Base-by-base conservation (phyloP, 2,888 invertebrate genomes). In the Eremobia ochroleuca region DNA sequence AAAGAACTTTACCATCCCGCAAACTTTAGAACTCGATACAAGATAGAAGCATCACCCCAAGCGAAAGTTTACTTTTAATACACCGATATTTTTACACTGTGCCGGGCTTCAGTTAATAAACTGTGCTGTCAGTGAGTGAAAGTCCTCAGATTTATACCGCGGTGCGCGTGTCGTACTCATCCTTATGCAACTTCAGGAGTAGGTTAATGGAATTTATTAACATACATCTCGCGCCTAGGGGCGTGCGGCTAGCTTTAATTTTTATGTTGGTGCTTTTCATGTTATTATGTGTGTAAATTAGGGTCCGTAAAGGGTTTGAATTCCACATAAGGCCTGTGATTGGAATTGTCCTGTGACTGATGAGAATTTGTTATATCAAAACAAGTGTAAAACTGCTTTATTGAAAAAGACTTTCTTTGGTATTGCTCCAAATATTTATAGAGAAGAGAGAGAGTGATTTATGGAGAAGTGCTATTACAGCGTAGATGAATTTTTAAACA, bases 191-290 rank as follows among this genome's bases (percentile, higher is more conserved):
- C 79, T 77, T 81, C 58, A 75, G 82, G 79, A 84, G 77, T 81
- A 75, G 85, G 89, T 89, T 92, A 92, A 93, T 92, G 92, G 92
- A 91, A 92, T 93, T 90, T 93, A 93, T 93, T 91, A 90, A 90
- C 89, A 90, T 91, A 90, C 88, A 89, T 83, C 46, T 88, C 74
- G 77, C 83, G 84, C 77, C 81, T 85, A 86, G 70, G 67, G 86
- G 82, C 82, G 55, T 73, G 43, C 13, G 55, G 87, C 46, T 87
- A 87, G 81, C 59, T 40, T 74, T 73, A 70, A 55, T 76, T 79
- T 79, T 28, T n/a, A 49, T 46, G 31, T 31, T 55, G 18, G 66
- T 46, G 55, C 46, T 64, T 80, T 79, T 58, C 3, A n/a, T 49
- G 9, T 79, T 37, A 34, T 80, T 72, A 52, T 71, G 15, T 55